phyloP scores from a whole-genome alignment of 2,888 invertebrate genomes.

The Timandra comae region DNA sequence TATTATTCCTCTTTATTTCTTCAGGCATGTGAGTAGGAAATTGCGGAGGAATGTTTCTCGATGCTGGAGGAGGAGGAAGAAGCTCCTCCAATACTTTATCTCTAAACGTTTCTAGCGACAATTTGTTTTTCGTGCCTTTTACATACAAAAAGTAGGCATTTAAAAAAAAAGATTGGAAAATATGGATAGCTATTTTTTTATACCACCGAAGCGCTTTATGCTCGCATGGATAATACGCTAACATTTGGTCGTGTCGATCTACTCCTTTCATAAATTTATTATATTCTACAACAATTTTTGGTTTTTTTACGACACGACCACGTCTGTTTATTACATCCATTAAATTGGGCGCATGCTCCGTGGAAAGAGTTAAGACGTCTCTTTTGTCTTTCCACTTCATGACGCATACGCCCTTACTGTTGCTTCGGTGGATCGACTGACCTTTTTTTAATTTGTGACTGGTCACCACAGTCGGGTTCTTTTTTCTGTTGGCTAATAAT shows the following conservation, averaged over 20 bases:
- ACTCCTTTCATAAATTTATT: background rate
- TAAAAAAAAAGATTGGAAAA: background rate
- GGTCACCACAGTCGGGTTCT: slow-evolving; percentile 4
- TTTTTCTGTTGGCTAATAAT: slow-evolving; percentile 7
- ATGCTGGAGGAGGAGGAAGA: background rate
- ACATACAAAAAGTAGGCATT: background rate
- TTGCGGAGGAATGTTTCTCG: background rate
- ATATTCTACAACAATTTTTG: background rate
- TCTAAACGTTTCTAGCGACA: background rate
- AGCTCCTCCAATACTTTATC: background rate
- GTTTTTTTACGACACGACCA: background rate
- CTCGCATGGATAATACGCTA: no score
- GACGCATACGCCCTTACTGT: no score
- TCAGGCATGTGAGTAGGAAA: background rate
- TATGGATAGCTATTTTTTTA: background rate
- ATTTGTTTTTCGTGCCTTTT: background rate
- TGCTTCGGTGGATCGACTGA: no score
- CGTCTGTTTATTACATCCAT: no score
- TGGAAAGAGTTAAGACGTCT: no score
- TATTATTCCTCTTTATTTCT: background rate
- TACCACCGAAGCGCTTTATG: background rate
- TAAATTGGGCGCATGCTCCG: no score
- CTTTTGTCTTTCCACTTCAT: no score
- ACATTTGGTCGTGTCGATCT: no score
- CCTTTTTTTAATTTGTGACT: no score